These are phyloP conservation scores for Macaria liturata DNA, from an alignment of 2,888 invertebrate species.

Conservation along the genomic window DNA sequence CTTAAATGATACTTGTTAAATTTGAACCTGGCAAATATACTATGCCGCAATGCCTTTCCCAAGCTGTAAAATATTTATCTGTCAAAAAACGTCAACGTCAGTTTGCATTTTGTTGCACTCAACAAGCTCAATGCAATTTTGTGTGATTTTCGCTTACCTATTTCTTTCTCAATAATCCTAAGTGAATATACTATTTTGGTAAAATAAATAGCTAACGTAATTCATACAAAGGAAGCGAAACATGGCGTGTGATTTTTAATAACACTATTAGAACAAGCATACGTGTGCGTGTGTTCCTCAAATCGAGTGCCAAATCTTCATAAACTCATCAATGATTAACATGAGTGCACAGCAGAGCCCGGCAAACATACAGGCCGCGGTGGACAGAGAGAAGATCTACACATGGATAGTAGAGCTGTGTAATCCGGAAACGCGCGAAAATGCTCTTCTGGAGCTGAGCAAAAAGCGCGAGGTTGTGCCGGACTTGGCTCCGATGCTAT, in stretches of 20 bases:
- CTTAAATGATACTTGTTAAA: no score
- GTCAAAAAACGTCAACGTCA: no score
- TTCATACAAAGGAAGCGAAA: not conserved
- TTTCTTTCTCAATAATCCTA: no score
- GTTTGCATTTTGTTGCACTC: no score
- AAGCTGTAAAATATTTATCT: no score
- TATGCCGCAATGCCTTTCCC: no score
- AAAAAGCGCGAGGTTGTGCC: conserved; percentile 91
- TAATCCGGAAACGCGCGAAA: conserved; percentile 97
- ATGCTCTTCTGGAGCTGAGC: conserved; percentile 97
- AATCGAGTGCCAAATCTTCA: conserved; percentile 41
- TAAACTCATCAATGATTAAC: conserved; percentile 59
- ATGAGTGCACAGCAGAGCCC: conserved; percentile 92
- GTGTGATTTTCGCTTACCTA: no score
- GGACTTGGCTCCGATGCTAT: conserved; percentile 98
- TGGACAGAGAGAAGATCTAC: conserved; percentile 95
- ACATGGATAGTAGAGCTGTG: conserved; percentile 96
- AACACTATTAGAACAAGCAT: conserved; percentile 33
- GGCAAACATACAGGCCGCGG: conserved; percentile 86
- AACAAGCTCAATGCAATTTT: no score
- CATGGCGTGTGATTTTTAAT: conserved; percentile 38
- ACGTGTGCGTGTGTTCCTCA: conserved; percentile 46
- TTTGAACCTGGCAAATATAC: no score
- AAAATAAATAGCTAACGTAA: no score
- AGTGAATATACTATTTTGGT: no score